phyloP scores from a whole-genome alignment of 2,888 invertebrate species.

The Ariolimax columbianus region DNA sequence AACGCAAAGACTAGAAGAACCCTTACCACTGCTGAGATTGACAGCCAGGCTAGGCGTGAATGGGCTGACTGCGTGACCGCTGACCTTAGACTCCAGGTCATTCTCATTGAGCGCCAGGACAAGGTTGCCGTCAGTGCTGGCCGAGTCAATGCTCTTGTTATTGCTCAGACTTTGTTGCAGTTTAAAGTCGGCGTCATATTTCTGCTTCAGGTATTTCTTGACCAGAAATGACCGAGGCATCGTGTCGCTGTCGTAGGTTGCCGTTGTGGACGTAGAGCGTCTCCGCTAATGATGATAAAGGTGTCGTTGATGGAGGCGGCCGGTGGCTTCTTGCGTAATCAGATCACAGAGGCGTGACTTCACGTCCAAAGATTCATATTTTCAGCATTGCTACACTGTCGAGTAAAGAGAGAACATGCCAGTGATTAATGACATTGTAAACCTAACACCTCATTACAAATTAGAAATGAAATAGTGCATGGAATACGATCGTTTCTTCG shows the following conservation, averaged over 20 bases:
- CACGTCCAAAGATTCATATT: background rate
- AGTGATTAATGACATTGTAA: too few species aligned
- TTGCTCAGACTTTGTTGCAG: slow-evolving; percentile 63
- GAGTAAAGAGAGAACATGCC: background rate
- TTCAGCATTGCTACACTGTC: background rate
- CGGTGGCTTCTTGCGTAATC: background rate
- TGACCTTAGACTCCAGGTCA: slow-evolving; percentile 33
- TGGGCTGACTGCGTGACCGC: slow-evolving; percentile 59
- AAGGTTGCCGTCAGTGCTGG: background rate
- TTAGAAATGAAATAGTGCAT: too few species aligned
- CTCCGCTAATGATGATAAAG: background rate
- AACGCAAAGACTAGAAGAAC: background rate
- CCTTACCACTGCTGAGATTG: slow-evolving; percentile 70
- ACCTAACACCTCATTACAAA: too few species aligned
- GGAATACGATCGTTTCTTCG: too few species aligned
- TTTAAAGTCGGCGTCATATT: slow-evolving; percentile 59
- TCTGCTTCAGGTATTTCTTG: slow-evolving; percentile 65
- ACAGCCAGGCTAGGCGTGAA: slow-evolving; percentile 68
- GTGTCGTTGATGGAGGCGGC: background rate
- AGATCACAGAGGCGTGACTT: background rate
- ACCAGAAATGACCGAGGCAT: slow-evolving; percentile 75
- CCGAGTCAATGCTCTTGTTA: slow-evolving; percentile 58
- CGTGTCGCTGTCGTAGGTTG: slow-evolving; percentile 39
- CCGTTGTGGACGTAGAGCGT: slow-evolving; percentile 16
- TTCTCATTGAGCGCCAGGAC: background rate